Evolutionary conservation across 2,113 vertebrate species (phyloP).

Genomic region (Cariama cristata): DNA sequence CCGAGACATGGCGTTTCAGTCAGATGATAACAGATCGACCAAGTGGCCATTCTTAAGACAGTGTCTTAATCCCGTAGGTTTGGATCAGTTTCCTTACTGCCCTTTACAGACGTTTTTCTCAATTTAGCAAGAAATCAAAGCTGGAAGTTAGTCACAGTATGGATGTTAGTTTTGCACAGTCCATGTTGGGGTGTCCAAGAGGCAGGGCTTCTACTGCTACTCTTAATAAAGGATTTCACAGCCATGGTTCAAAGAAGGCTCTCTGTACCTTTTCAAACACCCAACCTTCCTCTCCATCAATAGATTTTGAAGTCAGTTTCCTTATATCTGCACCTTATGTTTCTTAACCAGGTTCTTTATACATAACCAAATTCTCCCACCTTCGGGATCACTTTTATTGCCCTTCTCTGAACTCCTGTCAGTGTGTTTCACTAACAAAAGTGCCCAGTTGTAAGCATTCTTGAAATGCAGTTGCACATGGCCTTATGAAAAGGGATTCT

Average conservation of each 20-base stretch:
- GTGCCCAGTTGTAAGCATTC: background rate
- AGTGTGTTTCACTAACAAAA: background rate
- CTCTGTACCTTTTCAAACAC: background rate
- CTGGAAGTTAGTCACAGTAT: background rate
- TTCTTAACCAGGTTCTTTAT: background rate
- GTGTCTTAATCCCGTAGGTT: background rate
- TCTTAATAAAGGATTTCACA: background rate
- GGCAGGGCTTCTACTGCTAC: background rate
- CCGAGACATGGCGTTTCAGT: background rate
- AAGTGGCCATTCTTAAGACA: background rate
- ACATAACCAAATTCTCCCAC: background rate
- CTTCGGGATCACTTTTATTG: background rate
- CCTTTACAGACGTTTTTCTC: background rate
- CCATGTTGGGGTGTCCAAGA: background rate
- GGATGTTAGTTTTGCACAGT: background rate
- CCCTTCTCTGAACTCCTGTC: background rate
- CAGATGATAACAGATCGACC: fast-evolving
- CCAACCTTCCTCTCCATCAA: background rate
- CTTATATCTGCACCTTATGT: fast-evolving
- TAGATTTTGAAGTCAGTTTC: background rate
- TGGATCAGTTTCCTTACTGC: background rate
- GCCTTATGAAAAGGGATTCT: background rate
- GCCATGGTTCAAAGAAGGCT: background rate
- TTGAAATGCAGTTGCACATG: background rate
- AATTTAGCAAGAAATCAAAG: background rate